Evolutionary conservation across 2,113 vertebrate species (phyloP).

Genomic region (Tachysurus vachellii): DNA sequence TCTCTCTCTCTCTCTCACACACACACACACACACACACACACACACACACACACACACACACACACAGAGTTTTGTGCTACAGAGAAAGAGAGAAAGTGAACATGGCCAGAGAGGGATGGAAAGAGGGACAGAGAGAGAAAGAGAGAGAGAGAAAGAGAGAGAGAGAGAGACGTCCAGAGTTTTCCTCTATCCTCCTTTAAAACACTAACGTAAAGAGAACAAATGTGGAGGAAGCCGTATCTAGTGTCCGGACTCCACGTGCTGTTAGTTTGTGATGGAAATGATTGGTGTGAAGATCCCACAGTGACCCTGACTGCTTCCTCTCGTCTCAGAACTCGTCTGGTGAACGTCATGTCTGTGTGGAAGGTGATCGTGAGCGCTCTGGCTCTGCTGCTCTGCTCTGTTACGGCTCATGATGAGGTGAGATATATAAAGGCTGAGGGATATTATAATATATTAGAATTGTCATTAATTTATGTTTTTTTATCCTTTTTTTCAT

Average conservation of each 20-base stretch:
- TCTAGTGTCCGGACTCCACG: no score
- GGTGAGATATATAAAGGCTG: slow-evolving; percentile 26
- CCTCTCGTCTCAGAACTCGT: slow-evolving; percentile 24
- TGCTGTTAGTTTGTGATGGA: not conserved
- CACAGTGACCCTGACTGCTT: not conserved
- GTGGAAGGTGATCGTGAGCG: slow-evolving; percentile 53
- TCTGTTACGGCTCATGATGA: slow-evolving; percentile 60
- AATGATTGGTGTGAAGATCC: not conserved
- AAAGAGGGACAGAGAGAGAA: not conserved
- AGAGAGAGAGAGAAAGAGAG: not conserved
- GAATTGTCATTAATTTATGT: not conserved
- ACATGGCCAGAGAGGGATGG: no score
- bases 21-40: not conserved
- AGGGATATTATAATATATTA: not conserved
- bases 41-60: not conserved
- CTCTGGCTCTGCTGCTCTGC: slow-evolving; percentile 57
- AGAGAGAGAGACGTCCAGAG: no score
- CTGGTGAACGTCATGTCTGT: slow-evolving; percentile 60
- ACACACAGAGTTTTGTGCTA: no score
- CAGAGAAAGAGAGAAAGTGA: no score
- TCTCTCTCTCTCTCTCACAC: not conserved
- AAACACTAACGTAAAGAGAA: no score
- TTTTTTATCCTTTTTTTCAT: not conserved
- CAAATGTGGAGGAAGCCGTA: no score
- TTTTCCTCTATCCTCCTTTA: no score